These are phyloP conservation scores for Crepidodera aurea DNA, from an alignment of 2,888 invertebrate species.

Conservation along the genomic window DNA sequence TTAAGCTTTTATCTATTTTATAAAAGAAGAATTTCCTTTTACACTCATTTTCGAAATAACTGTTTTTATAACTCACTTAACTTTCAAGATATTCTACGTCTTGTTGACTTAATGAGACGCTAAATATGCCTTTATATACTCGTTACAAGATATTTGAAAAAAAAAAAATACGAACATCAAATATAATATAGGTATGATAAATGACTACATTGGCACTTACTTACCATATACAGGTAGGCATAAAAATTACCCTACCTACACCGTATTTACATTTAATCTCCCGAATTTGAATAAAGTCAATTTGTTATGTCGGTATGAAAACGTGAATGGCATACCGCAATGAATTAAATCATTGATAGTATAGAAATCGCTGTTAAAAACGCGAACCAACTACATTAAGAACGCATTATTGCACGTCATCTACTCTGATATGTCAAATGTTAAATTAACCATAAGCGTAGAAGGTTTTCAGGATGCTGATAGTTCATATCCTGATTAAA, in stretches of 20 bases:
- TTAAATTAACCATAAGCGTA: neutral
- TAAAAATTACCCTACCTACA: conserved; percentile 3
- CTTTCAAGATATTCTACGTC: too few relatives aligned
- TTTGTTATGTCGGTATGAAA: conserved; percentile 14
- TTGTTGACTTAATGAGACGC: too few relatives aligned
- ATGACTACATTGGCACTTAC: neutral
- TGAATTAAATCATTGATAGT: conserved; percentile 21
- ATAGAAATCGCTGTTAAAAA: conserved; percentile 7
- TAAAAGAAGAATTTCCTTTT: too few relatives aligned
- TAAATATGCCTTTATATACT: too few relatives aligned
- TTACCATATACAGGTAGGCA: neutral
- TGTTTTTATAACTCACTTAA: too few relatives aligned
- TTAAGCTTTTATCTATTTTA: too few relatives aligned
- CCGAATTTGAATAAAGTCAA: conserved; percentile 17
- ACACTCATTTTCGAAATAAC: too few relatives aligned
- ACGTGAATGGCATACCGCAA: conserved; percentile 7
- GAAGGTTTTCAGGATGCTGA: too few relatives aligned
- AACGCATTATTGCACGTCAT: conserved; percentile 13
- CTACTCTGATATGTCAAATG: neutral
- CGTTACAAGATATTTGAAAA: too few relatives aligned
- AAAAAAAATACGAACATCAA: too few relatives aligned
- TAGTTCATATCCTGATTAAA: too few relatives aligned
- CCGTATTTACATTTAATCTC: conserved; percentile 14
- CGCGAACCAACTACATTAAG: conserved; percentile 13
- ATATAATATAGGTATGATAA: neutral